Conservation (phyloP, 2,888 invertebrate genomes). For the Euproctis similis region DNA sequence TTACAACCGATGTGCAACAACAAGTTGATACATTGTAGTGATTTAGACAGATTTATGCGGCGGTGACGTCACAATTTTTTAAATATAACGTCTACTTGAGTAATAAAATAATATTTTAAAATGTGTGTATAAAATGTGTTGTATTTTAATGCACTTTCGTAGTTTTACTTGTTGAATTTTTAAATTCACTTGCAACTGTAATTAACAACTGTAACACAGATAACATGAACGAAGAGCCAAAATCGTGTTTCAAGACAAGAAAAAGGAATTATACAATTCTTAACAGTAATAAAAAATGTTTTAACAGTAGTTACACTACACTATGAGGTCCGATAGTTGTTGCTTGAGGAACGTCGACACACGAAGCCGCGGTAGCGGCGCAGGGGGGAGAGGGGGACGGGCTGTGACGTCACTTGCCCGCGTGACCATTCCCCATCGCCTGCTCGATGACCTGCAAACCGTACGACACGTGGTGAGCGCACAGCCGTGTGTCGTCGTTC, state of each 20-base stretch:
- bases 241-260: slow-evolving; percentile 3
- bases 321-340: slow-evolving; percentile 71
- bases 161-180: too few relatives aligned
- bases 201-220: slow-evolving; percentile 1
- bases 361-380: slow-evolving; percentile 49
- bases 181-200: background rate
- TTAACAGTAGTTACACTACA: slow-evolving; percentile 53
- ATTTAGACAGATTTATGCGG: slow-evolving; percentile 5
- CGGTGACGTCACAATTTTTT: slow-evolving; percentile 4
- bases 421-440: slow-evolving; percentile 59
- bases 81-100: slow-evolving; percentile 2
- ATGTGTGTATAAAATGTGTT: background rate
- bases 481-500: slow-evolving; percentile 73
- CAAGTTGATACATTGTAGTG: slow-evolving; percentile 8
- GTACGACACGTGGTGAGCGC: slow-evolving; percentile 52
- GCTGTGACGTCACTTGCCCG: slow-evolving; percentile 53
- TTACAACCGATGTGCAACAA: slow-evolving; percentile 15
- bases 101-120: background rate
- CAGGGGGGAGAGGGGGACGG: slow-evolving; percentile 5
- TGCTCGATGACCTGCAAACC: slow-evolving; percentile 65
- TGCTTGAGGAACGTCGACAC: slow-evolving; percentile 71
- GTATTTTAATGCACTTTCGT: too few relatives aligned
- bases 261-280: slow-evolving; percentile 5
- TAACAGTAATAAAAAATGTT: slow-evolving; percentile 17
- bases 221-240: slow-evolving; percentile 10